These are phyloP conservation scores for Drosophila meridiana DNA, from an alignment of 2,888 invertebrate genomes.

Conservation along the genomic window DNA sequence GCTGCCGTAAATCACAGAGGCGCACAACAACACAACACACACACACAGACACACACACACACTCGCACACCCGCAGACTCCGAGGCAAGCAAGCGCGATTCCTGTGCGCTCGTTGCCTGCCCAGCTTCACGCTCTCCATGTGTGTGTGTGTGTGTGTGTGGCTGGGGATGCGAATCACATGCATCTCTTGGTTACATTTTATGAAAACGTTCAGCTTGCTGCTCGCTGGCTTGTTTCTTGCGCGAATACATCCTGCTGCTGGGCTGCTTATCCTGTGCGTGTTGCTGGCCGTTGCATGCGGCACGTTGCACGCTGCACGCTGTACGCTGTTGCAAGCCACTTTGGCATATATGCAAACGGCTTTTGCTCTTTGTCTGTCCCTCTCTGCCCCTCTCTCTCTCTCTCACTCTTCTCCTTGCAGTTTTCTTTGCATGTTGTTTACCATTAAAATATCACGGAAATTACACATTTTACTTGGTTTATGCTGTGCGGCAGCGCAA, in stretches of 20 bases:
- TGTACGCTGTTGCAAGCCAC: constrained; percentile 58
- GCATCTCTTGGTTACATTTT: constrained; percentile 81
- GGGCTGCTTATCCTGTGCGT: constrained; percentile 64
- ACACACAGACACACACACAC: constrained; percentile 24
- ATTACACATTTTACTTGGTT: constrained; percentile 81
- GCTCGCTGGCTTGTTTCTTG: constrained; percentile 53
- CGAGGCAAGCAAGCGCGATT: constrained; percentile 54
- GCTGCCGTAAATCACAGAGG: constrained; percentile 82
- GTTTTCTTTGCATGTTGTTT: constrained; percentile 69
- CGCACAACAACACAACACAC: constrained; percentile 52
- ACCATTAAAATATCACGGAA: constrained; percentile 81
- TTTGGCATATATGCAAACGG: constrained; percentile 67
- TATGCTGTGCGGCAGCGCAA: constrained; percentile 61
- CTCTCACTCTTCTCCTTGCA: constrained; percentile 47
- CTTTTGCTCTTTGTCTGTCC: not conserved
- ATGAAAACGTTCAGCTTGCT: constrained; percentile 72
- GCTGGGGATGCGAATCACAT: constrained; percentile 76
- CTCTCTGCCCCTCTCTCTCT: not conserved
- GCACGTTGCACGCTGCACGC: constrained; percentile 26
- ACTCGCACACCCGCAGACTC: constrained; percentile 45
- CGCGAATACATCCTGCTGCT: constrained; percentile 67
- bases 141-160: constrained; percentile 30
- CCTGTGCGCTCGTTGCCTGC: constrained; percentile 57
- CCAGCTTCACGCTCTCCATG: constrained; percentile 23
- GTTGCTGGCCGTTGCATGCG: constrained; percentile 44